Evolutionary conservation across 2,797 vertebrate genomes (phyloP), one percentile per base, ranked within the genome.

Genomic region (Pipistrellus nathusii): DNA sequence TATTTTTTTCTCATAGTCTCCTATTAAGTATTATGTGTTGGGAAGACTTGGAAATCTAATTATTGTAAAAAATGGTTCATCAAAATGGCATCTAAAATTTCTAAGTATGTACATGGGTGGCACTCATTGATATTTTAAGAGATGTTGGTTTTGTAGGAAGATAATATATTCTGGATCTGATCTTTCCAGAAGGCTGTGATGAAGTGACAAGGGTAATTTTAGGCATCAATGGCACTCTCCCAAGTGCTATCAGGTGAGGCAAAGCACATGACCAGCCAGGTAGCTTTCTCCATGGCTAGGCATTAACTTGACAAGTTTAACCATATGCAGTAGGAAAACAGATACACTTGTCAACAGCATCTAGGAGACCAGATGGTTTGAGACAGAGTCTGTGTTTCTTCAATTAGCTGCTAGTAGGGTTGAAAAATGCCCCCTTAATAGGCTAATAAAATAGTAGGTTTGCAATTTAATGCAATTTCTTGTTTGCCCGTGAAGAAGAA

Each of bases 361-460:
- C 77, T 88, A 75, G 38, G 32, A 44, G 32, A 88, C 91, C 78
- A 92, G 82, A 93, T 92, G 93, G 89, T 86, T 94, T 93, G 46
- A 77, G 83, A 91, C 23, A 86, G 81, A 93, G 25, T 84, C 62
- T n/a, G 5, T 30, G 41, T 84, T 91, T 59, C 78, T 94, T 95
- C 94, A 95, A 96, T 95, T 90, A 95, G 71, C 91, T 93, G 66
- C 35, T 96, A 30, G 75, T 84, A 62, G 35, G 23, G 23, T 81
- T 95, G 85, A 90, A 93, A 93, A 94, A 94, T 96, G 35, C 41
- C 76, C 89, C 17, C 12, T 90, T 88, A 93, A 86, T 86, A 88
- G 75, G 53, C 91, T 91, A 88, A 88, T 96, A 92, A 96, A 96
- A 91, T 89, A 92, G 66, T 84, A 93, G 80, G 81, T 89, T 93